Conservation (phyloP, 1,140 invertebrate genomes). For the Liolophura sinensis region DNA sequence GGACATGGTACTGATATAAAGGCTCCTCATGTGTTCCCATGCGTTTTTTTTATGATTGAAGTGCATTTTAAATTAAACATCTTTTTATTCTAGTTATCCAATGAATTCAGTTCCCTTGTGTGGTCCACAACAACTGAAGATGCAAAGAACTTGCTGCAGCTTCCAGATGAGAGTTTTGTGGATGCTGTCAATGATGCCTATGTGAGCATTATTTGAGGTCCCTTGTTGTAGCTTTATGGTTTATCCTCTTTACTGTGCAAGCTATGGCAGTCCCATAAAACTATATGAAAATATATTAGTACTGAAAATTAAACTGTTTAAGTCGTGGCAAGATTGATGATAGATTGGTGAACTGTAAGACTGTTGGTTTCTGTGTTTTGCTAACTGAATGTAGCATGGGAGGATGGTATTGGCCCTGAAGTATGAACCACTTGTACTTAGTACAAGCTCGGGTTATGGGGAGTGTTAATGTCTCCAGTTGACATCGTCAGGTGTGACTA, state of each 20-base stretch:
- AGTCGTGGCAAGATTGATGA: neutral
- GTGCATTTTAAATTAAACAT: conserved; percentile 20
- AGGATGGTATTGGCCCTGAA: too few relatives aligned
- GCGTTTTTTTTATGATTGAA: conserved; percentile 10
- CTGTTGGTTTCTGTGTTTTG: neutral
- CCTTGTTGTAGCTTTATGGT: neutral
- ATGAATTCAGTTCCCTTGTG: conserved; percentile 81
- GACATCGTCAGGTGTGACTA: too few relatives aligned
- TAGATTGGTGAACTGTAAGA: neutral
- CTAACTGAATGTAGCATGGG: too few relatives aligned
- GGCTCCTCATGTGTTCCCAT: neutral
- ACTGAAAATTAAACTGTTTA: neutral
- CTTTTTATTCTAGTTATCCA: conserved; percentile 65
- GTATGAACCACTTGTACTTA: too few relatives aligned
- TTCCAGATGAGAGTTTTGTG: conserved; percentile 81
- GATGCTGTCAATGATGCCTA: conserved; percentile 87
- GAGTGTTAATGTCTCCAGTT: too few relatives aligned
- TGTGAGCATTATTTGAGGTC: conserved; percentile 61
- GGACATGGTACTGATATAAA: too few relatives aligned
- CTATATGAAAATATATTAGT: neutral
- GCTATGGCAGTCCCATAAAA: too few relatives aligned
- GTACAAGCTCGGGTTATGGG: too few relatives aligned
- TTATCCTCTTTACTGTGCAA: neutral
- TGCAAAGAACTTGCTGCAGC: conserved; percentile 72
- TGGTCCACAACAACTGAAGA: conserved; percentile 81